Conservation (phyloP, 2,888 invertebrate genomes). For the Heteromyza rotundicornis region DNA sequence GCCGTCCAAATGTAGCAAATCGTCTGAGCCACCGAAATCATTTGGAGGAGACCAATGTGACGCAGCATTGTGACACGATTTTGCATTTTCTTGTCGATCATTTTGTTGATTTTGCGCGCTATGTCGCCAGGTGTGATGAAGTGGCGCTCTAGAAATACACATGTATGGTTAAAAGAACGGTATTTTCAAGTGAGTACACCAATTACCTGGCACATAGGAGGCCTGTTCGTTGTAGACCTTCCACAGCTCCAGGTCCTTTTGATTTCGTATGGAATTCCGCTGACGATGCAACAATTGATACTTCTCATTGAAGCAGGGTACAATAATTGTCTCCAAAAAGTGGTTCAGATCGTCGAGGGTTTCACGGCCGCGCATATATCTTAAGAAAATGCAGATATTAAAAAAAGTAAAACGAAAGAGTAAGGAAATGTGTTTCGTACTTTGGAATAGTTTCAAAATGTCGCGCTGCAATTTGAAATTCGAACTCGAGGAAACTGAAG, state of each 20-base stretch:
- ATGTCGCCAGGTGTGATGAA: slow-evolving; percentile 52
- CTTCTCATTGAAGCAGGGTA: slow-evolving; percentile 50
- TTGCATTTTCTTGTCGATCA: slow-evolving; percentile 47
- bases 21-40: slow-evolving; percentile 42
- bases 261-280: slow-evolving; percentile 38
- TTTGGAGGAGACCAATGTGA: slow-evolving; percentile 45
- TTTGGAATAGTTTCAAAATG: slow-evolving; percentile 46
- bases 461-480: slow-evolving; percentile 35
- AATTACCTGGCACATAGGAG: slow-evolving; percentile 42
- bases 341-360: slow-evolving; percentile 41
- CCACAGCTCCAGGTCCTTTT: slow-evolving; percentile 44
- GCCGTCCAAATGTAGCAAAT: slow-evolving; percentile 47
- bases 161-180: slow-evolving; percentile 11
- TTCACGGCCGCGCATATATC: slow-evolving; percentile 50
- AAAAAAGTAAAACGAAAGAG: too few species aligned
- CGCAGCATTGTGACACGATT: slow-evolving; percentile 46
- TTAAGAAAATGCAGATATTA: slow-evolving; percentile 16
- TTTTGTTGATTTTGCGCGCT: slow-evolving; percentile 41
- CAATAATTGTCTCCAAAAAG: slow-evolving; percentile 40
- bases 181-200: neutral
- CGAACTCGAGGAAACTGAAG: slow-evolving; percentile 47
- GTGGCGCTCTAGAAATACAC: slow-evolving; percentile 39
- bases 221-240: slow-evolving; percentile 43
- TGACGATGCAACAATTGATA: slow-evolving; percentile 45
- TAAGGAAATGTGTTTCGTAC: slow-evolving; percentile 28